These are phyloP conservation scores for Drepana falcataria DNA, from an alignment of 2,888 invertebrate genomes.

Conservation along the genomic window DNA sequence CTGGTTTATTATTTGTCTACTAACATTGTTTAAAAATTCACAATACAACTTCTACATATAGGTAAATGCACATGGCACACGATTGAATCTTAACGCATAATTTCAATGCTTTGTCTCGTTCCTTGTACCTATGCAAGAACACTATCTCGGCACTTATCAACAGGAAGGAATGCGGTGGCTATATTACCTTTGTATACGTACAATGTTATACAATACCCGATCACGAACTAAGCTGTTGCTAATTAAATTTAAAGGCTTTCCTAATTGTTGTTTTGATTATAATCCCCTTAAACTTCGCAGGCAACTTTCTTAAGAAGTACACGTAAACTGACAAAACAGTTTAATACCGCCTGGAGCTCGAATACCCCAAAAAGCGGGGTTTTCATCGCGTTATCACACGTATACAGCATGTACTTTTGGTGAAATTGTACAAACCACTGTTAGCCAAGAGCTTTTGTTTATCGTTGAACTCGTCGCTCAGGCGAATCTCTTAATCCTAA, in stretches of 20 bases:
- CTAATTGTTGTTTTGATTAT: slow-evolving; percentile 24
- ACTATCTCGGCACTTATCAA: slow-evolving; percentile 16
- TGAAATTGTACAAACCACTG: slow-evolving; percentile 69
- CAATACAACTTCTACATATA: background rate
- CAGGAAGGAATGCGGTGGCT: slow-evolving; percentile 17
- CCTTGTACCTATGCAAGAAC: slow-evolving; percentile 11
- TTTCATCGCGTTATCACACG: slow-evolving; percentile 63
- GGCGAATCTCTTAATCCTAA: slow-evolving; percentile 73
- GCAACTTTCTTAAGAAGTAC: slow-evolving; percentile 32
- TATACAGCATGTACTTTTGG: slow-evolving; percentile 45
- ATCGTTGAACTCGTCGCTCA: slow-evolving; percentile 60
- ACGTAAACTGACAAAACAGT: slow-evolving; percentile 37
- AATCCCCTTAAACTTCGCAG: slow-evolving; percentile 23
- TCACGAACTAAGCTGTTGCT: slow-evolving; percentile 17
- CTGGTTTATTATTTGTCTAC: background rate
- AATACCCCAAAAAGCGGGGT: slow-evolving; percentile 33
- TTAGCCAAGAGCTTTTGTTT: slow-evolving; percentile 68
- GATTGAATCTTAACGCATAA: background rate
- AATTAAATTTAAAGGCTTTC: slow-evolving; percentile 26
- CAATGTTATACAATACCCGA: slow-evolving; percentile 8
- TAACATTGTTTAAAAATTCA: too few species aligned
- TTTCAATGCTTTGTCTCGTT: slow-evolving; percentile 8
- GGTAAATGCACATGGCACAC: background rate
- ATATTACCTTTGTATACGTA: slow-evolving; percentile 13
- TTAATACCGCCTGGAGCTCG: slow-evolving; percentile 41